Percentiles rank a stretch among this genome's conserved stretches.
These are phyloP conservation scores for Eurypyga helias DNA, from an alignment of 2,113 vertebrate species.

Conservation along the genomic window DNA sequence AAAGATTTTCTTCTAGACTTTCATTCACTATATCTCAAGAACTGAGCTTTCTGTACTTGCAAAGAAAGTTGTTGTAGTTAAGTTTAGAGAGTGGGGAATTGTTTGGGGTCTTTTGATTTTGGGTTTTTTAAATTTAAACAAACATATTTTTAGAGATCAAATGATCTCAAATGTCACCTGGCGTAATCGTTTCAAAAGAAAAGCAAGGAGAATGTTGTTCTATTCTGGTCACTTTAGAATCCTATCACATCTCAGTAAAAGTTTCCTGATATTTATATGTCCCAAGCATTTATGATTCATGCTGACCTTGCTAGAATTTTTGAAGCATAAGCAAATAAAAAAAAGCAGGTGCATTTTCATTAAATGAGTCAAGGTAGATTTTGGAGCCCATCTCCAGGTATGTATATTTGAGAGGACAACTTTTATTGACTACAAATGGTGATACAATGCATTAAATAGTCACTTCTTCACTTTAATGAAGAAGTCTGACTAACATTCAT, in stretches of 20 bases:
- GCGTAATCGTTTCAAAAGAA: background rate
- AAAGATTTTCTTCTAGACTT: background rate
- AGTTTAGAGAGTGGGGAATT: background rate
- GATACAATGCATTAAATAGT: background rate
- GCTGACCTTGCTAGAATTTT: background rate
- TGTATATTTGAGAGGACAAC: background rate
- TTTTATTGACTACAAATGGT: background rate
- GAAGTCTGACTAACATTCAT: background rate
- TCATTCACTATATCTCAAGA: background rate
- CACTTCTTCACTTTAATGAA: background rate
- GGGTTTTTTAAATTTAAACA: background rate
- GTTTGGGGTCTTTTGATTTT: background rate
- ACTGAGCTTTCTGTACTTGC: background rate
- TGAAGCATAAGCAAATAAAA: background rate
- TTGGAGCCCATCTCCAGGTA: background rate
- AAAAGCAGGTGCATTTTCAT: background rate
- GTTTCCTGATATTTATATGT: background rate
- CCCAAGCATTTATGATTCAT: background rate
- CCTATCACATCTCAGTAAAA: background rate
- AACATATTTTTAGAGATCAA: background rate
- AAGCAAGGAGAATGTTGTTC: background rate
- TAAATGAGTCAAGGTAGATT: background rate
- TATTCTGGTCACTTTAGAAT: background rate
- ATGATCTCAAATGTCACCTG: accelerated
- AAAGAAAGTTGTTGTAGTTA: background rate